Evolutionary conservation across 2,113 vertebrate genomes (phyloP), one percentile per base, ranked within the genome.

Genomic region (Macaca fascicularis): DNA sequence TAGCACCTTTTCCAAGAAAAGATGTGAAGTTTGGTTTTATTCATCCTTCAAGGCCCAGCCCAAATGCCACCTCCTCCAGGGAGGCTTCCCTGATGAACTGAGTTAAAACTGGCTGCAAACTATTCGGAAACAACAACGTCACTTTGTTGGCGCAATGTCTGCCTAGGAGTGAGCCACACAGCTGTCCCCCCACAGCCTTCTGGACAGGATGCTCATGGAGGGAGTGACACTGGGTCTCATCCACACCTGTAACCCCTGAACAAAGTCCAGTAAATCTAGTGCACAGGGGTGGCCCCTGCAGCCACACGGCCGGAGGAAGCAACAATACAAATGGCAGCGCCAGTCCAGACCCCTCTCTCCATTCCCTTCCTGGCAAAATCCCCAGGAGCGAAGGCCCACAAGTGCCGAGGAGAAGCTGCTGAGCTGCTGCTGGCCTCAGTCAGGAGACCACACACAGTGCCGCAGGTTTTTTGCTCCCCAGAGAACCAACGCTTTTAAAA

Each of bases 341-440:
- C 25, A 10, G 11, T 6, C n/a, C 4, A 12, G 27, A 27, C 38
- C 61, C 43, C 38, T 17, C 16, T 32, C 8, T 45, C 27, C 4
- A 52, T 17, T 4, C n/a, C 8, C 19, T 13, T 10, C 59, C 43
- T 10, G 32, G 35, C 69, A 38, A 35, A 38, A 38, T 38, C 8
- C 69, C 10, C 50, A 14, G 35, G 4, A 38, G 25, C 0, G 1
- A 17, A 22, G 55, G 35, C 40, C 1, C 1, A 25, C 6, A 2
- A 0, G 1, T 4, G 52, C 4, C 1, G 25, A 12, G 16, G 19
- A 1, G 50, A 10, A 38, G 8, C 13, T 11, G 35, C 12, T 6
- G 38, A 35, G 67, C 3, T 69, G 43, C 12, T 1, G 8, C 30
- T 1, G 45, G 64, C 78, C 13, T 5, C 0, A 3, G n/a, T 9